phyloP scores from a whole-genome alignment of 2,888 invertebrate genomes.

The Drosophila kanekoi region DNA sequence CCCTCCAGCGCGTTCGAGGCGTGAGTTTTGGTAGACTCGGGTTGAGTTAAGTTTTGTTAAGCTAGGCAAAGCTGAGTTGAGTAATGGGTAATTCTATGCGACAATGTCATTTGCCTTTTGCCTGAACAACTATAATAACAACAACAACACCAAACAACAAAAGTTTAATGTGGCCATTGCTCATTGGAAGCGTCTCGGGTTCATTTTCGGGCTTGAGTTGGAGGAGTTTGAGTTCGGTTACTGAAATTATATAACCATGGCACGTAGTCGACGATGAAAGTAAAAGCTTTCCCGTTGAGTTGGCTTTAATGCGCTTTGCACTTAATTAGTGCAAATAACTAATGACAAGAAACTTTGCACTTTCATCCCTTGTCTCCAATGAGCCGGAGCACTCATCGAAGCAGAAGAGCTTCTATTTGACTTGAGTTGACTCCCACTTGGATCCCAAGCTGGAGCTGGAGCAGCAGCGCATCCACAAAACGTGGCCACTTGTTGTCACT shows the following conservation, averaged over 20 bases:
- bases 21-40: not conserved
- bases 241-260: constrained; percentile 49
- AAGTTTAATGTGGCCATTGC: constrained; percentile 45
- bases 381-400: constrained; percentile 37
- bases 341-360: constrained; percentile 67
- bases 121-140: constrained; percentile 2
- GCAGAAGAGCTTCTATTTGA: constrained; percentile 39
- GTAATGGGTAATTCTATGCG: constrained; percentile 45
- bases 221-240: constrained; percentile 11
- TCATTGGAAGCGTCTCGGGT: constrained; percentile 30
- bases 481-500: constrained; percentile 29
- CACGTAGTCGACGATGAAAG: constrained; percentile 54
- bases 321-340: constrained; percentile 74
- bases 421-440: constrained; percentile 10
- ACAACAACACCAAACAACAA: not conserved
- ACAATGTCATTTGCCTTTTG: constrained; percentile 39
- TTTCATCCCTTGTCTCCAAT: constrained; percentile 5
- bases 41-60: constrained; percentile 31
- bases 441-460: not conserved
- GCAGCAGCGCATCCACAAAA: constrained; percentile 8
- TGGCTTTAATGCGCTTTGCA: constrained; percentile 64
- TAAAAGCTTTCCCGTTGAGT: constrained; percentile 31
- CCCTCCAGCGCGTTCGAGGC: not conserved
- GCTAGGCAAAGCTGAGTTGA: constrained; percentile 34
- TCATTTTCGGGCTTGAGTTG: constrained; percentile 6